phyloP scores from a whole-genome alignment of 2,797 vertebrate species.

The Poeciliopsis turneri region DNA sequence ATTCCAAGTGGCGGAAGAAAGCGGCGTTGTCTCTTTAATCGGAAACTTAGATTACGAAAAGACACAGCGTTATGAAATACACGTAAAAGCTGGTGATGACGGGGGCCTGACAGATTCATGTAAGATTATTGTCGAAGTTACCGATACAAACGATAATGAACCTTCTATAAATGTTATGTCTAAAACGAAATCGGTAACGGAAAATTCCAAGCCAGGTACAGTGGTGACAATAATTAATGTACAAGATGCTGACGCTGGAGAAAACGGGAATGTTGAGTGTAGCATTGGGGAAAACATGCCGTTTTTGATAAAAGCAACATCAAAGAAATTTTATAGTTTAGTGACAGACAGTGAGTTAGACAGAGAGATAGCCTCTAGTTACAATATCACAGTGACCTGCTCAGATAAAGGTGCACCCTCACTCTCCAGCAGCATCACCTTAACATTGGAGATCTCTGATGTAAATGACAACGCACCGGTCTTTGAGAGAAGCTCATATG shows the following conservation, averaged over 20 bases:
- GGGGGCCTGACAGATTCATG: constrained; percentile 76
- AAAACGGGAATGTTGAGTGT: constrained; percentile 77
- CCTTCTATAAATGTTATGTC: constrained; percentile 78
- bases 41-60: constrained; percentile 66
- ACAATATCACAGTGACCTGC: constrained; percentile 31
- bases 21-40: constrained; percentile 44
- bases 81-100: constrained; percentile 73
- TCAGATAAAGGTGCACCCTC: constrained; percentile 52
- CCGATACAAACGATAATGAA: constrained; percentile 81
- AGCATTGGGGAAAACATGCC: constrained; percentile 65
- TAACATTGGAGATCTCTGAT: constrained; percentile 54
- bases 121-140: constrained; percentile 73
- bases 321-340: constrained; percentile 74
- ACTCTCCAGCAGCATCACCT: neutral
- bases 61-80: constrained; percentile 66
- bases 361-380: constrained; percentile 12
- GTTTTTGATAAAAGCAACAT: constrained; percentile 74
- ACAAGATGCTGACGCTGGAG: constrained; percentile 79
- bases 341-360: constrained; percentile 53
- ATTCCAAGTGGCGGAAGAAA: constrained; percentile 50
- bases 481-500: constrained; percentile 69
- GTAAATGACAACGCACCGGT: constrained; percentile 80
- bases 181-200: constrained; percentile 51
- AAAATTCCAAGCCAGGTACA: constrained; percentile 57
- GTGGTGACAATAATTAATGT: constrained; percentile 62